Base-by-base conservation (phyloP, 1,140 invertebrate species). In the Aricia agestis region DNA sequence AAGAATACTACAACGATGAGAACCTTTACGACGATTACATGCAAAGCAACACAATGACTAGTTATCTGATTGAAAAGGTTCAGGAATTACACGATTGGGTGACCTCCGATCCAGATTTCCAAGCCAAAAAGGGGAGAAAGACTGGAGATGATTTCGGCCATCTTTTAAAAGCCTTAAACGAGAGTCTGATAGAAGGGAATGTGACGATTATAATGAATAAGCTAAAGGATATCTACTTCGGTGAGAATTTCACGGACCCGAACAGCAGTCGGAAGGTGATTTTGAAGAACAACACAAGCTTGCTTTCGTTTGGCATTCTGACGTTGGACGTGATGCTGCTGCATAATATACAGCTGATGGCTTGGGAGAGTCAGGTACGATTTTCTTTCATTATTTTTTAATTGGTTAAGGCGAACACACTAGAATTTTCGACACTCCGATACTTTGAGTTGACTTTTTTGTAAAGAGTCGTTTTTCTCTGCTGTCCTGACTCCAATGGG, bases 271-370 rank as follows among this genome's bases (percentile, higher is more conserved):
- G 79, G 68, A 90, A 82, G 63, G 74, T 86, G 0, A 91, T 93
- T 15, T 71, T 92, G 41, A 89, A 83, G 11, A 93, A 93, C 68
- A 88, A 85, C 6, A 91, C 92, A 0, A 93, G 89, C 78, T 78
- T 93, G 9, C 73, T 93, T 0, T 93, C 93, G 0, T 93, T 94
- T 72, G 93, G 93, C 0, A 91, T 94, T 31, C 77, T 94, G 70
- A 93, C 93, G 0, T 83, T 94, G 71, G 93, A 94, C 78, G 89
- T 94, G 0, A 92, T 94, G 81, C 76, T 94, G 31, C 74, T 94
- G 6, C 93, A 93, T 77, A 94, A 94, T 78, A 93, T 94, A 52
- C 94, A 94, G 75, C 79, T 92, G 11, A 92, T 93, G 83, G 92
- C 92, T 0, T 92, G 92, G 89, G 92, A 93, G 74, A 92, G 90